Evolutionary conservation across 2,888 invertebrate genomes (phyloP), one percentile per base, ranked within the genome.

Genomic region (Ischnura elegans): DNA sequence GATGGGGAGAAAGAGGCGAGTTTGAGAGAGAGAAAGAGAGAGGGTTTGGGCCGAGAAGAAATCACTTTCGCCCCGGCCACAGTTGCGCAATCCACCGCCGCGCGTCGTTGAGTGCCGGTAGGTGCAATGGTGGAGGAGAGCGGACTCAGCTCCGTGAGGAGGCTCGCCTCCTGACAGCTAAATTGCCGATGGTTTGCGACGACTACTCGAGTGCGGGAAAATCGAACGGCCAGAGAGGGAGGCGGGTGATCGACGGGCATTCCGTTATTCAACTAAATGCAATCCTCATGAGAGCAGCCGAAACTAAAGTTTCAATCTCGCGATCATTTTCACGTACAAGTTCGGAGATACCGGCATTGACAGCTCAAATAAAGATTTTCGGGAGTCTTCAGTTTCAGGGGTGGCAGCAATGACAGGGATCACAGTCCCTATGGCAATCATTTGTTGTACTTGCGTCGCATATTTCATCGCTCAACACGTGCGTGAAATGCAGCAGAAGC

Each of bases 141-240:
- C 19, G 66, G 36, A 51, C 8, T 13, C 8, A 13, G 13, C 47
- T 47, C 8, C 47, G 5, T 47, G 47, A 5, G 51, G 66, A 25
- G 76, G 76, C 76, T 29, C n/a, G n/a, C n/a, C n/a, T n/a, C n/a
- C n/a, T 76, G 76, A 76, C 76, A 36, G 76, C 36, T 76, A 36
- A 76, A 76, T 76, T 76, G 36, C 76, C 76, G 76, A 13, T 76
- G 76, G 36, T 76, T 13, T n/a, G n/a, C n/a, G n/a, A n/a, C n/a
- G 61, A 36, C 76, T 3, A 36, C 76, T 29, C 36, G 29, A 29
- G 36, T 76, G 36, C 0, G 13, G 76, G 29, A 36, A 25, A 76
- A 25, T 36, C 61, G 25, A 61, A 61, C 25, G 61, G 61, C 2
- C 2, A 19, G 51, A 47, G 47, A 16, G 55, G 55, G 55, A 61